Evolutionary conservation across 2,888 invertebrate species (phyloP), one percentile per base, ranked within the genome.

Genomic region (Neoascia interrupta): DNA sequence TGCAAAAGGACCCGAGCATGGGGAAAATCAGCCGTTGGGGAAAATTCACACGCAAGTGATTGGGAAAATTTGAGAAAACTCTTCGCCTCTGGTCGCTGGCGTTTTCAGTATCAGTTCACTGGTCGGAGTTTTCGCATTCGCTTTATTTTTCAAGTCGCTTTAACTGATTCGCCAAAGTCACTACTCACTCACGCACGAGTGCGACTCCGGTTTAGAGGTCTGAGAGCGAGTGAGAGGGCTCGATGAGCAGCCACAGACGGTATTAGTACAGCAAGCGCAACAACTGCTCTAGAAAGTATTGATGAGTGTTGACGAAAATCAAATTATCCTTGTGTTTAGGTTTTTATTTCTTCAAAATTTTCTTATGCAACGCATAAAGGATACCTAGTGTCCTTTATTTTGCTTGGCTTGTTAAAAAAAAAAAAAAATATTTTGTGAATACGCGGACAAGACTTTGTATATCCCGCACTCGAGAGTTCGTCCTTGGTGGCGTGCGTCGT

Each of bases 101-200:
- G 49, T 61, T 56, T 79, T 79, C 66, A 79, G 79, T 73, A 72
- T 79, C 64, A 79, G 49, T 73, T 73, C 61, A 56, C 79, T 68
- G 61, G 47, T 79, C 73, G 79, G 73, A 73, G 72, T 68, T 79
- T 79, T 79, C 79, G 60, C 79, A 79, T 66, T 66, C 79, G 66
- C 18, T 72, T 60, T 41, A 39, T 13, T 18, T 56, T 31, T 31
- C 19, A 21, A n/a, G n/a, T n/a, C n/a, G n/a, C n/a, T n/a, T n/a
- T n/a, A n/a, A n/a, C n/a, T n/a, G n/a, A n/a, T n/a, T n/a, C n/a
- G n/a, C n/a, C n/a, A n/a, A n/a, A 31, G 3, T 31, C n/a, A 16
- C 10, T 60, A 13, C 21, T 47, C 31, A 36, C 49, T 66, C 54
- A 61, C 60, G 66, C 54, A 73, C 72, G 72, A 45, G 34, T 60